Percentiles rank a stretch among this genome's conserved stretches.
Evolutionary conservation across 2,888 invertebrate genomes (phyloP).

Genomic region (Matsumyia berberina): DNA sequence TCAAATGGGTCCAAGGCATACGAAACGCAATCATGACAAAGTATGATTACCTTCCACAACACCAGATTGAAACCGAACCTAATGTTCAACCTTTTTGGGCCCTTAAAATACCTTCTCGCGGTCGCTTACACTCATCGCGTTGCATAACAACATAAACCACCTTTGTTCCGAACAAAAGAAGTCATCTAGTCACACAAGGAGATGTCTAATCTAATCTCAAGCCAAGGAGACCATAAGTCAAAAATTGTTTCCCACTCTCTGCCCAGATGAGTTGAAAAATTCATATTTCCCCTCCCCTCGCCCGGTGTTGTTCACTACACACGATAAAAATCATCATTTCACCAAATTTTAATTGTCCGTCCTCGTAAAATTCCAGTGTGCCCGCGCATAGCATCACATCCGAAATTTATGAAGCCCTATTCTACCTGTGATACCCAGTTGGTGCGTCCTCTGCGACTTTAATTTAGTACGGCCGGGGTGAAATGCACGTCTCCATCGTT

Average conservation of each 20-base stretch:
- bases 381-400: slow-evolving; percentile 73
- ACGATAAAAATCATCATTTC: slow-evolving; percentile 70
- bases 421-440: slow-evolving; percentile 59
- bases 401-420: slow-evolving; percentile 66
- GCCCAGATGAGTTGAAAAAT: neutral
- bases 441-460: slow-evolving; percentile 30
- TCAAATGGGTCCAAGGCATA: too few relatives aligned
- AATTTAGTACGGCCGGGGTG: slow-evolving; percentile 71
- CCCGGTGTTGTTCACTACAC: slow-evolving; percentile 40
- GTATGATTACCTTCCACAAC: too few relatives aligned
- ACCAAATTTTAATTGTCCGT: slow-evolving; percentile 73
- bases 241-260: slow-evolving; percentile 45
- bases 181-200: slow-evolving; percentile 22
- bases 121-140: neutral
- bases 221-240: slow-evolving; percentile 66
- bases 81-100: too few relatives aligned
- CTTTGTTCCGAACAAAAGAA: slow-evolving; percentile 1
- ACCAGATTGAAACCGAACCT: too few relatives aligned
- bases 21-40: too few relatives aligned
- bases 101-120: neutral
- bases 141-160: slow-evolving; percentile 7
- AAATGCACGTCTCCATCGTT: slow-evolving; percentile 73
- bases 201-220: slow-evolving; percentile 13
- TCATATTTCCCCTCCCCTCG: slow-evolving; percentile 6
- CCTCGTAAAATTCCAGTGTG: slow-evolving; percentile 70